Evolutionary conservation across 2,797 vertebrate species (phyloP).

Genomic region (Tinamus major): DNA sequence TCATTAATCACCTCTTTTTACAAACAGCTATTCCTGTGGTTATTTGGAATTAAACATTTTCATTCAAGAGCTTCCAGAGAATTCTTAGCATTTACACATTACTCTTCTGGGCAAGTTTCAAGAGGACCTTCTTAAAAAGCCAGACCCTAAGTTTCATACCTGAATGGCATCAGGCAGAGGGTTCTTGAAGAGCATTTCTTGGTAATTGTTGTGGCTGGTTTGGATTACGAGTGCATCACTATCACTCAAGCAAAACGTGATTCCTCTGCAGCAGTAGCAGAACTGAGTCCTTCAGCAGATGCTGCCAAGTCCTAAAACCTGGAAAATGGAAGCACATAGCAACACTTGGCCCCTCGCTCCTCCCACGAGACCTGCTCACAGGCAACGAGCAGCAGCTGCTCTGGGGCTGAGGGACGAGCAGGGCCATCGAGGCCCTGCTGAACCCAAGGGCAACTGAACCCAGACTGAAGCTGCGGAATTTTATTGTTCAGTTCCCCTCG

Average conservation of each 20-base stretch:
- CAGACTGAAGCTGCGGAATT: background rate
- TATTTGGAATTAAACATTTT: constrained; percentile 9
- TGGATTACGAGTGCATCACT: background rate
- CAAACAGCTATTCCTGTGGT: background rate
- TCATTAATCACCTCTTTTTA: constrained; percentile 10
- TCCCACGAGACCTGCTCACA: background rate
- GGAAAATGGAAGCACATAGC: background rate
- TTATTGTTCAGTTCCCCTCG: background rate
- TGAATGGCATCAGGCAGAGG: background rate
- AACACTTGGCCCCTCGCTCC: background rate
- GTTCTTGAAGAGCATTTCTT: constrained; percentile 4
- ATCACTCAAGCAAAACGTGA: background rate
- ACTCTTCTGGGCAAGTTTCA: background rate
- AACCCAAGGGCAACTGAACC: background rate
- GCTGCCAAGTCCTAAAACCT: background rate
- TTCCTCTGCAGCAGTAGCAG: background rate
- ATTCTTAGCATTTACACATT: constrained; percentile 1
- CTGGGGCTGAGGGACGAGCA: background rate
- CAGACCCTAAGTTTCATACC: background rate
- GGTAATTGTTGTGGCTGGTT: background rate
- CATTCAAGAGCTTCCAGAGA: constrained; percentile 30
- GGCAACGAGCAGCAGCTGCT: background rate
- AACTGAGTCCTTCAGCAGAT: background rate
- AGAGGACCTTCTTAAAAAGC: background rate
- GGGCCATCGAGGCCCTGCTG: background rate